phyloP scores from a whole-genome alignment of 2,888 invertebrate genomes.

The Diachrysia chrysitis region DNA sequence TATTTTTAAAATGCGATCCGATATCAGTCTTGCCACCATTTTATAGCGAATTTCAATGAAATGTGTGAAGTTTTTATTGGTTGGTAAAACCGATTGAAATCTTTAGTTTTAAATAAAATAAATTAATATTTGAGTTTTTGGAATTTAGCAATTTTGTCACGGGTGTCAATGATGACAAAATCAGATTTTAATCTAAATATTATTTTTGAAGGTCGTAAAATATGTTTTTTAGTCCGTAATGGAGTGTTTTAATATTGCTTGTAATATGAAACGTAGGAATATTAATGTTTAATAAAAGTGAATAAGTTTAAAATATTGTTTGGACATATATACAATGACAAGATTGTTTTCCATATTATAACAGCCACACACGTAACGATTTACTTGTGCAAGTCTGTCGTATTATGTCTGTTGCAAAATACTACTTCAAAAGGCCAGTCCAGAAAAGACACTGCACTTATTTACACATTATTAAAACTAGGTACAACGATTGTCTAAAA shows the following conservation, averaged over 20 bases:
- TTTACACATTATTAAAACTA: too few species aligned
- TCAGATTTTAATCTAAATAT: background rate
- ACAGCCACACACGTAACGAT: too few species aligned
- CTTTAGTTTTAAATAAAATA: slow-evolving; percentile 11
- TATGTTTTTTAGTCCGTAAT: background rate
- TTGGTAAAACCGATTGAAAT: slow-evolving; percentile 26
- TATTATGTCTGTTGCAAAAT: too few species aligned
- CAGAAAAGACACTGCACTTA: too few species aligned
- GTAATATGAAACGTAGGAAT: background rate
- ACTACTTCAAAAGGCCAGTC: too few species aligned
- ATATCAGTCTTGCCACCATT: slow-evolving; percentile 7
- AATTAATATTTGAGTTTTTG: background rate
- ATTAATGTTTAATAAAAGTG: background rate
- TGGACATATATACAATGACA: too few species aligned
- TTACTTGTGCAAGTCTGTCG: too few species aligned
- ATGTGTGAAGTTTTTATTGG: slow-evolving; percentile 30
- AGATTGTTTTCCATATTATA: too few species aligned
- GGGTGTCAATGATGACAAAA: background rate
- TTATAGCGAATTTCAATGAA: slow-evolving; percentile 43
- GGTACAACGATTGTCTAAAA: too few species aligned
- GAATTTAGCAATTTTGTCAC: background rate
- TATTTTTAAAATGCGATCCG: slow-evolving; percentile 27
- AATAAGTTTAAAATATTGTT: background rate
- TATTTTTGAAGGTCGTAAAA: background rate
- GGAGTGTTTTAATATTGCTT: slow-evolving; percentile 4